These are phyloP conservation scores for cattle (Bos taurus) DNA, from an alignment of 2,113 vertebrate species.

Conservation along the genomic window ARS-UCD2.0 NC_037344.1:60506001-60506500, in stretches of 20 bases:
- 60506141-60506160: neutral
- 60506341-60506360: neutral
- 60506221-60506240: neutral
- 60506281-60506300: too few relatives aligned
- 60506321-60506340: neutral
- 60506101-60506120: neutral
- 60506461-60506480: rapidly evolving
- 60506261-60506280: neutral
- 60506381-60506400: neutral
- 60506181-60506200: neutral
- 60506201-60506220: neutral
- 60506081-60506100: neutral
- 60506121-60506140: neutral
- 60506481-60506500: neutral
- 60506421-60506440: neutral
- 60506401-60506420: neutral
- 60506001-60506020: neutral
- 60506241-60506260: rapidly evolving
- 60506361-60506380: neutral
- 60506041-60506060: neutral
- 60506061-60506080: neutral
- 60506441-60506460: rapidly evolving
- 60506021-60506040: neutral
- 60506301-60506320: rapidly evolving
- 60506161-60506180: neutral